Evolutionary conservation across 2,888 invertebrate species (phyloP), one percentile per base, ranked within the genome.

Genomic region (Escarpia spicata): DNA sequence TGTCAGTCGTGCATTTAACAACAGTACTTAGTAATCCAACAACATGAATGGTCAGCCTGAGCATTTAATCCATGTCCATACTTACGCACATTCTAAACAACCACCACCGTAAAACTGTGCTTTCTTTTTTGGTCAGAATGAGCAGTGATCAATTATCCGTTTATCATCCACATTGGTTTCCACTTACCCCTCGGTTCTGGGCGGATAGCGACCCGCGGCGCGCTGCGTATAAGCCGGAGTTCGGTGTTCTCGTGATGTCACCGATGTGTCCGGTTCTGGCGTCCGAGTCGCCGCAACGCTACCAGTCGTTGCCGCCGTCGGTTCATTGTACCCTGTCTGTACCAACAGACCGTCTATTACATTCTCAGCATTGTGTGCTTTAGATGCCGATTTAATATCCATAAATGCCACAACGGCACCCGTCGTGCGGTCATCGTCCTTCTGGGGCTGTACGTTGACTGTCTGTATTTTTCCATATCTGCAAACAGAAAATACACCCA

Each of bases 391-490:
- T 97, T 98, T 98, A 97, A 99, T 98, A 97, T 99, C 99, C 98
- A 98, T 98, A 97, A 99, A 99, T 91, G 96, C 96, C 93, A 96
- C 96, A 90, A 96, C 95, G 52, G 96, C 96, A 52, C 95, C 94
- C 45, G 94, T 93, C 43, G 91, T 89, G 43, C 90, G 92, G 1
- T 44, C 93, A 92, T 95, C 95, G 93, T 95, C 94, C 94, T 96
- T 94, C 94, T 95, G 94, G 95, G 98, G 97, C 97, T 98, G 97
- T 97, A 98, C 97, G 97, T 98, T 98, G 97, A 98, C 98, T 97
- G 98, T 98, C 97, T 99, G 99, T 97, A 99, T 98, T 97, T 98
- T 98, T 97, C 98, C 98, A 98, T 98, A 98, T 97, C 98, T 98
- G 97, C 93, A 97, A 97, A 93, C 31, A 91, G 10, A 52, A 52